These are phyloP conservation scores for Recurvirostra avosetta DNA, from an alignment of 2,113 vertebrate genomes.

Conservation along the genomic window DNA sequence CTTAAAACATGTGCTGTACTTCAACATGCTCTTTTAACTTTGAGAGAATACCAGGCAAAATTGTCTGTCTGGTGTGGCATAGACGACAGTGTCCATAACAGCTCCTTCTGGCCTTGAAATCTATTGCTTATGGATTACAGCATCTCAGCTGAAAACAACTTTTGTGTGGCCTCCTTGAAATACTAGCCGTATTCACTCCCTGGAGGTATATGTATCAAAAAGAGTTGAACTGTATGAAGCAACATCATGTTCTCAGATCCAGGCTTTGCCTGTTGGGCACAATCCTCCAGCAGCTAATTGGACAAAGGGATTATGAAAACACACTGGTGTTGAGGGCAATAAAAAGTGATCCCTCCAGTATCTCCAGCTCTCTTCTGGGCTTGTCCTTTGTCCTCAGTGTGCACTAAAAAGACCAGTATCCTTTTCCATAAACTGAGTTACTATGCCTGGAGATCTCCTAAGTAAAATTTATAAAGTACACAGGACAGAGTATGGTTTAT, in stretches of 20 bases:
- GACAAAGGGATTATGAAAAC: background rate
- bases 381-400: background rate
- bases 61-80: background rate
- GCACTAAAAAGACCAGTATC: background rate
- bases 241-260: background rate
- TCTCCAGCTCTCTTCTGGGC: background rate
- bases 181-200: background rate
- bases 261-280: background rate
- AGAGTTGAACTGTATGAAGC: background rate
- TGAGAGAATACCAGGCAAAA: background rate
- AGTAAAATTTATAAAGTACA: background rate
- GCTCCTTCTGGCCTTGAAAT: background rate
- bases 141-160: background rate
- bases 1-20: background rate
- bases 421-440: background rate
- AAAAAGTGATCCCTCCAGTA: background rate
- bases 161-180: background rate
- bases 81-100: background rate
- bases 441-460: background rate
- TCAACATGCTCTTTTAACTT: background rate
- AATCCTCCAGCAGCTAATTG: background rate
- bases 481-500: background rate
- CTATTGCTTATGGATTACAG: background rate
- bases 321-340: background rate
- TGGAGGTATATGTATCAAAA: background rate